Conservation (phyloP, 2,888 invertebrate species). For the Oxyscelio sp. region DNA sequence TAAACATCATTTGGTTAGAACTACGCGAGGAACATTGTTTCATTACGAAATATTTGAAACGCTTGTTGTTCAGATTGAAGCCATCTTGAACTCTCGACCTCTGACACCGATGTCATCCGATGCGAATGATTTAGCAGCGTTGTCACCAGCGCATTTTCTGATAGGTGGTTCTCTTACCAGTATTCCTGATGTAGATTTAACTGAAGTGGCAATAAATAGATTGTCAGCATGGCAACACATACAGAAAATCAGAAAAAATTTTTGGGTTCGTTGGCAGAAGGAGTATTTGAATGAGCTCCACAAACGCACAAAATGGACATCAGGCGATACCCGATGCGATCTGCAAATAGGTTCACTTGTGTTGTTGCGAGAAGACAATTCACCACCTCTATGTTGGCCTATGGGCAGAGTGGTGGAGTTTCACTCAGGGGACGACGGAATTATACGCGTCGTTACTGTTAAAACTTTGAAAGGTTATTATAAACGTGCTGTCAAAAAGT, state of each 20-base stretch:
- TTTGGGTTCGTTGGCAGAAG: slow-evolving; percentile 69
- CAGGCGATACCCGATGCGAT: no score
- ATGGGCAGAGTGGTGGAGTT: no score
- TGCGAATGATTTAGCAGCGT: slow-evolving; percentile 17
- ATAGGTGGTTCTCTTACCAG: not conserved
- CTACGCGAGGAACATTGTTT: slow-evolving; percentile 10
- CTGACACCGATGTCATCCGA: slow-evolving; percentile 26
- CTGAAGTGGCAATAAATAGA: not conserved
- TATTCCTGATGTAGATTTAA: not conserved
- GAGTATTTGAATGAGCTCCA: slow-evolving; percentile 74
- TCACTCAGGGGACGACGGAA: no score
- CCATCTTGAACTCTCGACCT: slow-evolving; percentile 14
- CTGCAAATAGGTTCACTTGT: no score
- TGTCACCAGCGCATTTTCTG: slow-evolving; percentile 33
- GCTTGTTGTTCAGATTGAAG: not conserved
- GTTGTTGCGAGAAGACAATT: no score
- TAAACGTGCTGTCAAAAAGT: no score
- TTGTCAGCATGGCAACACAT: not conserved
- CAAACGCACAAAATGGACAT: slow-evolving; percentile 64
- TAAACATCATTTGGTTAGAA: slow-evolving; percentile 17
- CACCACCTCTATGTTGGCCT: no score
- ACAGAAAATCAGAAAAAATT: slow-evolving; percentile 37
- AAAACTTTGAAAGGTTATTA: no score
- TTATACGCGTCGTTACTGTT: no score
- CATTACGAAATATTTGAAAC: slow-evolving; percentile 12